Evolutionary conservation across 2,113 vertebrate species (phyloP).

Genomic region (Ophthalmotilapia sp.): DNA sequence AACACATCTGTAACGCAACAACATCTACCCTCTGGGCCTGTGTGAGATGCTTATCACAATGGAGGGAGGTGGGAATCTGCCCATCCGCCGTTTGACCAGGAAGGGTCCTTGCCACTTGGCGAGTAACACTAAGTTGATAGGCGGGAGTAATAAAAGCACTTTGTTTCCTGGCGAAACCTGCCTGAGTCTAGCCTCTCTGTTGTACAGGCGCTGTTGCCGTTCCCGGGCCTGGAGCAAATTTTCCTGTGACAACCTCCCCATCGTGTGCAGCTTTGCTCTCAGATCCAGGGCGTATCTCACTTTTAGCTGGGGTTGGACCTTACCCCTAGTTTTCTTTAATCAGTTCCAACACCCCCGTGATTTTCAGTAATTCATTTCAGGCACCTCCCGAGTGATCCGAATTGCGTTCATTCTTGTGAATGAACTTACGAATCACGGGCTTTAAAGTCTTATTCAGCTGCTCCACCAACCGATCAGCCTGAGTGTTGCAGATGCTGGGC

Average conservation of each 20-base stretch:
- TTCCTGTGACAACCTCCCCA: not conserved
- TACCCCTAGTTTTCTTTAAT: not conserved
- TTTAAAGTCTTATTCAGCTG: not conserved
- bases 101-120: not conserved
- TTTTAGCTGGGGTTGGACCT: not conserved
- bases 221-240: not conserved
- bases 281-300: not conserved
- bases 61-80: not conserved
- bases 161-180: not conserved
- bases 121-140: not conserved
- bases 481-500: not conserved
- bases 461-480: not conserved
- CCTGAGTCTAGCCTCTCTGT: not conserved
- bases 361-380: not conserved
- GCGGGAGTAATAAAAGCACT: not conserved
- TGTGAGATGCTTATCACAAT: not conserved
- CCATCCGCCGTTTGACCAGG: not conserved
- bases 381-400: not conserved
- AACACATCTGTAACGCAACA: not conserved
- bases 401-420: not conserved
- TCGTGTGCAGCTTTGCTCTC: not conserved
- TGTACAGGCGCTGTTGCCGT: not conserved
- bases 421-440: not conserved
- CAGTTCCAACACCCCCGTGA: not conserved
- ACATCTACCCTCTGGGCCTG: not conserved